Base-by-base conservation (phyloP, 2,113 vertebrate genomes). In the Okapia johnstoni region DNA sequence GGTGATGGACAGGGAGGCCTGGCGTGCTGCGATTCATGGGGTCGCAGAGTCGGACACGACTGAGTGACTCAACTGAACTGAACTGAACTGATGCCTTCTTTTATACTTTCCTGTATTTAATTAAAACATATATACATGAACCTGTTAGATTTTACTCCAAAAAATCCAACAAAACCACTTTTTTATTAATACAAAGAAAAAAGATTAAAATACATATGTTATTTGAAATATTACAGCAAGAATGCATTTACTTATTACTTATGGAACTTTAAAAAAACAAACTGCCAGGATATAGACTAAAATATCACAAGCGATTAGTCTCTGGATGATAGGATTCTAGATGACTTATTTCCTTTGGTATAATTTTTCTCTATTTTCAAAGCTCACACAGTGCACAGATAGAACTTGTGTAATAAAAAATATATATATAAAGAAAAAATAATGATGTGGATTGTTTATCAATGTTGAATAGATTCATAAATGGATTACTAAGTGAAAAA, bases 291-390 rank as follows among this genome's bases (percentile, higher is more conserved):
- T 70, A 54, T 60, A 86, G 40, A 81, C 36, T 86, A 90, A 88
- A 92, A 84, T 84, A 92, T 50, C 23, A 66, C 93, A 92, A 85
- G 55, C 46, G 85, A 85, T 85, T 70, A 52, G 28, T 76, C 48
- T 73, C 46, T 85, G 54, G 48, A 66, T 93, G n/a, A 73, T 55
- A 88, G 63, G 60, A 79, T 88, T 88, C 88, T 79, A 70, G 79
- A 60, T 54, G 33, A 58, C 28, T 70, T 58, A 46, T 79, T 94
- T 90, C 40, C 60, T 83, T 93, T 13, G 23, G 28, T 46, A 58
- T 6, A 77, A 36, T 61, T 84, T 90, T 83, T 33, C 36, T 91
- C 26, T 58, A 91, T 73, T 95, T 93, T 83, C 61, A 79, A 88
- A 95, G 28, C n/a, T 66, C 57, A 54, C 25, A 70, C 15, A 91